Percentiles rank a stretch among this genome's conserved stretches.
These are phyloP conservation scores for Neopelma chrysocephalum DNA, from an alignment of 2,797 vertebrate genomes.

Conservation along the genomic window DNA sequence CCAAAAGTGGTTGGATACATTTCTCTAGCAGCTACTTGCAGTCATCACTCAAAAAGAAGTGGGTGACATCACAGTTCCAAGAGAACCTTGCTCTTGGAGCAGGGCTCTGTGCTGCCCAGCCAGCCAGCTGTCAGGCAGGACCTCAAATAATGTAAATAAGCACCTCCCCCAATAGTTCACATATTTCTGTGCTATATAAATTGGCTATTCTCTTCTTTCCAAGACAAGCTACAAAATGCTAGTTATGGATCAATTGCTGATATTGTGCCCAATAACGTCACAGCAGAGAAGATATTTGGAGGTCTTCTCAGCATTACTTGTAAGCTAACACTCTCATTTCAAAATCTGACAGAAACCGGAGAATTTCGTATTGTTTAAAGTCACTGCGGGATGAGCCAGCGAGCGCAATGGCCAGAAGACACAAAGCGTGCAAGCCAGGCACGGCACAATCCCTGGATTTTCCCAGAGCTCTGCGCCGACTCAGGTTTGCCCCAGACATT, in stretches of 20 bases:
- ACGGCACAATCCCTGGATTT: background rate
- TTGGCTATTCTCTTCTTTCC: background rate
- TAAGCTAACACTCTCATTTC: background rate
- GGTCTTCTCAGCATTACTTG: background rate
- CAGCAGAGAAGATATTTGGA: background rate
- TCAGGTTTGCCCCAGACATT: background rate
- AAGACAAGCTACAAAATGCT: background rate
- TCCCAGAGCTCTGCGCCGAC: background rate
- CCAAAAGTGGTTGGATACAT: slow-evolving; percentile 13
- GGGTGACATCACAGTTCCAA: background rate
- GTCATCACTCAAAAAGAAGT: slow-evolving; percentile 43
- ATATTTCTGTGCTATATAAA: background rate
- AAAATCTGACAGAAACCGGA: background rate
- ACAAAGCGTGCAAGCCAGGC: background rate
- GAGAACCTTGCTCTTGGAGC: background rate
- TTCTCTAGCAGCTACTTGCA: slow-evolving; percentile 60
- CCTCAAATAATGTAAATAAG: background rate
- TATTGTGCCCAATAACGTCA: background rate
- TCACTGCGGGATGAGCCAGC: background rate
- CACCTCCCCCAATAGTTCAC: background rate
- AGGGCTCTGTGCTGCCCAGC: background rate
- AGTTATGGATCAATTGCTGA: background rate
- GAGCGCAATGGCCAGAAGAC: background rate
- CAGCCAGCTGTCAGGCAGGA: slow-evolving; percentile 27
- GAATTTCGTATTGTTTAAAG: background rate